These are phyloP conservation scores for Oceanites oceanicus DNA, from an alignment of 2,113 vertebrate genomes.

Conservation along the genomic window DNA sequence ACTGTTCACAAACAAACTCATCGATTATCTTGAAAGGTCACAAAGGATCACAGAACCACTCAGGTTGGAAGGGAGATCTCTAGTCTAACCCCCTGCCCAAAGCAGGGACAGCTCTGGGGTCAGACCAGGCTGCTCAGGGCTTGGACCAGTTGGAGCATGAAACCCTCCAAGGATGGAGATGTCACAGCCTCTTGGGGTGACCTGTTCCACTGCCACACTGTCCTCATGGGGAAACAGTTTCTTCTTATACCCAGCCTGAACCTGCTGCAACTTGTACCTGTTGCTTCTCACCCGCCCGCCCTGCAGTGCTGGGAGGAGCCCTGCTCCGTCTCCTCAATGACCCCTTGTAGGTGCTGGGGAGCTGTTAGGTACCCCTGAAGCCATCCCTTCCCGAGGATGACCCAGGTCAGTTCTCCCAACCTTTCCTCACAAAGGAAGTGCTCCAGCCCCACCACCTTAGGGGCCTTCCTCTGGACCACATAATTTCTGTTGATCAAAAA, in stretches of 20 bases:
- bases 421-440: background rate
- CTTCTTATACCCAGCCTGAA: background rate
- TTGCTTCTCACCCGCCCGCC: rapidly evolving
- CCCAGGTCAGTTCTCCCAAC: background rate
- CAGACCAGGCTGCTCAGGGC: background rate
- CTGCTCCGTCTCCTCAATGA: rapidly evolving
- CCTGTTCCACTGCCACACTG: background rate
- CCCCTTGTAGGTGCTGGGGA: too few species aligned
- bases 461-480: background rate
- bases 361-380: background rate
- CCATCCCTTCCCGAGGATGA: background rate
- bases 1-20: background rate
- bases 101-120: background rate
- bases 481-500: background rate
- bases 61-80: background rate
- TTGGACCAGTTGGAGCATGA: background rate
- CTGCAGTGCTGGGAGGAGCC: background rate
- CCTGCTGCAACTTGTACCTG: background rate
- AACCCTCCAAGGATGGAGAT: background rate
- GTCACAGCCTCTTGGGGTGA: background rate
- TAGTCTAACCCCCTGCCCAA: background rate
- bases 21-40: background rate
- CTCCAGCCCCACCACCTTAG: background rate
- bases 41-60: background rate
- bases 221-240: background rate